phyloP scores from a whole-genome alignment of 2,113 vertebrate species.

The Odontophorus gujanensis region DNA sequence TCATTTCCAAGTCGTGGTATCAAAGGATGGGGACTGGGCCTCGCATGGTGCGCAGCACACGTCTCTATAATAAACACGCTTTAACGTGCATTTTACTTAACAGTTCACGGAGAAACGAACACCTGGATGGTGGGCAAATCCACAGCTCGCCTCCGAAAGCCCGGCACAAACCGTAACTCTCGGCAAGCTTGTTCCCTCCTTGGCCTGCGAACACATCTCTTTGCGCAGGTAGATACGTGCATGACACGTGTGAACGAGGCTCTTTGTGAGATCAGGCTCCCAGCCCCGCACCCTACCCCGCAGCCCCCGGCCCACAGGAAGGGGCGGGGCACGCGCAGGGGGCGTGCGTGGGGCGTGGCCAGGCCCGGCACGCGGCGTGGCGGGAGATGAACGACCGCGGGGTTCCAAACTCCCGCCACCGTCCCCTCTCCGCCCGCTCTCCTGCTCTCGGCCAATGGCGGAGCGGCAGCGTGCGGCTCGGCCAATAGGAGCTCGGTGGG shows the following conservation, averaged over 20 bases:
- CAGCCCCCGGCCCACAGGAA: neutral
- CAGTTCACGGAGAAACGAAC: neutral
- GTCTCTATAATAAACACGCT: slow-evolving; percentile 46
- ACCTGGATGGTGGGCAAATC: neutral
- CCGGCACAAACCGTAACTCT: neutral
- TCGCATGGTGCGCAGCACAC: slow-evolving; percentile 53
- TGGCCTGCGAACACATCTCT: fast-evolving
- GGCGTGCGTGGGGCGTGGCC: too few relatives aligned
- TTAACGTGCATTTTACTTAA: neutral
- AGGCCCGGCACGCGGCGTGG: neutral
- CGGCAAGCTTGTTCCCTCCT: neutral
- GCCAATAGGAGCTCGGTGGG: neutral
- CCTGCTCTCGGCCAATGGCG: fast-evolving
- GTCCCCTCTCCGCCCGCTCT: fast-evolving
- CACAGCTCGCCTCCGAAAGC: neutral
- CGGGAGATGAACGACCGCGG: too few relatives aligned
- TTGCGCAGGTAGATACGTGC: neutral
- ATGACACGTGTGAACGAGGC: neutral
- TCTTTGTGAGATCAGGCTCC: neutral
- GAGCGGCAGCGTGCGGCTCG: fast-evolving
- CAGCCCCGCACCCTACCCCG: fast-evolving
- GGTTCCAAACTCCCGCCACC: slow-evolving; percentile 23
- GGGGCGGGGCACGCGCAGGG: too few relatives aligned
- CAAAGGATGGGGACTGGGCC: neutral
- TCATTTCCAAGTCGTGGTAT: too few relatives aligned